These are phyloP conservation scores for Camelus bactrianus DNA, from an alignment of 2,113 vertebrate species.

Conservation along the genomic window DNA sequence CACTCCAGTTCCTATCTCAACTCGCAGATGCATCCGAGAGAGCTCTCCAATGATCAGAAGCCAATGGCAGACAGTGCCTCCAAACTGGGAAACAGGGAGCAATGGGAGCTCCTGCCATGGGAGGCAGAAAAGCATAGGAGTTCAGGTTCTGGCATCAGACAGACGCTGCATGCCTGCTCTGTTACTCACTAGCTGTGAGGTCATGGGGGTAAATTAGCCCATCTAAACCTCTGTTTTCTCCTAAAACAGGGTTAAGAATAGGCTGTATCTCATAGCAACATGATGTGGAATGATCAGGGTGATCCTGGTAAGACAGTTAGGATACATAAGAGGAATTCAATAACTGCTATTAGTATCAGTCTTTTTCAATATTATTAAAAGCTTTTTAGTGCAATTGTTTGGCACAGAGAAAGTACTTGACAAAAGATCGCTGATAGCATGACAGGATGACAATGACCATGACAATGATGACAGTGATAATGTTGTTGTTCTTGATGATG, in stretches of 20 bases:
- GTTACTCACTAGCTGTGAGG: neutral
- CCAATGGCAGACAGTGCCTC: neutral
- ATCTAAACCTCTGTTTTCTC: neutral
- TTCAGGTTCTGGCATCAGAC: neutral
- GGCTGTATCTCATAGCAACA: neutral
- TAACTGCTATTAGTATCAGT: conserved; percentile 1
- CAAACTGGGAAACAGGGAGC: neutral
- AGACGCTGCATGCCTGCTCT: neutral
- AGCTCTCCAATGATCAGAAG: conserved; percentile 12
- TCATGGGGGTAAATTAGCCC: neutral
- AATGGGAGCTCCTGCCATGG: neutral
- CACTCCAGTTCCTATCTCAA: neutral
- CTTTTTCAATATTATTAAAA: conserved; percentile 30
- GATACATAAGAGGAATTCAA: neutral
- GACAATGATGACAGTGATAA: neutral
- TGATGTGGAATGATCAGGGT: conserved; percentile 17
- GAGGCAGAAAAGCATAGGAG: neutral
- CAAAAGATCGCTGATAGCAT: neutral
- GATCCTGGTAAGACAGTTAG: conserved; percentile 32
- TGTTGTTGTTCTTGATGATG: neutral
- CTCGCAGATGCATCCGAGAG: neutral
- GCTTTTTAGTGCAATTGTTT: conserved; percentile 3
- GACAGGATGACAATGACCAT: neutral
- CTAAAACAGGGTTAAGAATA: conserved; percentile 47
- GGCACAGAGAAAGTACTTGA: conserved; percentile 48